Percentiles rank a stretch among this genome's conserved stretches.
phyloP scores from a whole-genome alignment of 1,140 invertebrate genomes.

The Paralvinella palmiformis region DNA sequence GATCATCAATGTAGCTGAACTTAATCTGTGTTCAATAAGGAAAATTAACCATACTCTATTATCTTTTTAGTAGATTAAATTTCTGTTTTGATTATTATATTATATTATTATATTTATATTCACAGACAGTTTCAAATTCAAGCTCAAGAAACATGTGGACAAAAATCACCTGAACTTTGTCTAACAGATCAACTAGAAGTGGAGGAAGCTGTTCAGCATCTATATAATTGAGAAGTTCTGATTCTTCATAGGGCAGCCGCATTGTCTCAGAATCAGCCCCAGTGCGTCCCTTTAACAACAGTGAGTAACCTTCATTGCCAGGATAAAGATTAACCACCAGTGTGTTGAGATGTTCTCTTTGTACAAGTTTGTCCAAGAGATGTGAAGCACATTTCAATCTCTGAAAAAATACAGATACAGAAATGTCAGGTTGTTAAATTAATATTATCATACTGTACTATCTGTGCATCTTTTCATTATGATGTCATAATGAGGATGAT shows the following conservation, averaged over 20 bases:
- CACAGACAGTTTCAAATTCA: no score
- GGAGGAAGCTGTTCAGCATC: slow-evolving; percentile 64
- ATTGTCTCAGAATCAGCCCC: slow-evolving; percentile 51
- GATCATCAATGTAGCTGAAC: no score
- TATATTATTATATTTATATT: no score
- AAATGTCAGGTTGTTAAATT: no score
- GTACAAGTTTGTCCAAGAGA: slow-evolving; percentile 75
- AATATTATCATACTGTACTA: no score
- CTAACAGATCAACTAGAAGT: slow-evolving; percentile 74
- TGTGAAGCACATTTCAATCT: slow-evolving; percentile 66
- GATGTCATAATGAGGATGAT: no score
- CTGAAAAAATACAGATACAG: slow-evolving; percentile 34
- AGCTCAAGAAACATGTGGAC: no score
- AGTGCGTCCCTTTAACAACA: slow-evolving; percentile 64
- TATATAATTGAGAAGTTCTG: slow-evolving; percentile 48
- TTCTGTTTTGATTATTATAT: no score
- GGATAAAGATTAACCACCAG: slow-evolving; percentile 85
- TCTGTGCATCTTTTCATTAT: no score
- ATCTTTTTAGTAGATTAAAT: no score
- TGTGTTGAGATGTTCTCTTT: slow-evolving; percentile 76
- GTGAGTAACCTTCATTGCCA: slow-evolving; percentile 83
- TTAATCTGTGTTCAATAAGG: no score
- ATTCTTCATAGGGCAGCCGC: slow-evolving; percentile 53
- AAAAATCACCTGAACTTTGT: slow-evolving; percentile 59
- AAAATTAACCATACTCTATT: no score